A percentile compares a stretch with the other conserved stretches of the same genome.
Conservation (phyloP, 2,113 vertebrate genomes). For the Nothoprocta pentlandii region DNA sequence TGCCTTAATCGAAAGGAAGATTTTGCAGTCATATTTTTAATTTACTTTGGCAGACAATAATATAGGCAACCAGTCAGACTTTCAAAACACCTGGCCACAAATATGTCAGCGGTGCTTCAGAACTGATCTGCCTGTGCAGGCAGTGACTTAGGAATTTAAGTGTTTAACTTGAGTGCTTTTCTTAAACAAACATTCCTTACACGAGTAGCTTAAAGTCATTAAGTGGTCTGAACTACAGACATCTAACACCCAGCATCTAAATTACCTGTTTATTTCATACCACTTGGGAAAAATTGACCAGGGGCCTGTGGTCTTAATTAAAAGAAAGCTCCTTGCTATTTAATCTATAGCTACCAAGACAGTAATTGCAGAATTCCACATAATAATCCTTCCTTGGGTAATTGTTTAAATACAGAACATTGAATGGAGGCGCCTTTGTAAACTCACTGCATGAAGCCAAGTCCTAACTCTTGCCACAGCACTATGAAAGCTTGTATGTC, state of each 20-base stretch:
- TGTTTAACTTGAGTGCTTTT: background rate
- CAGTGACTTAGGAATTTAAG: background rate
- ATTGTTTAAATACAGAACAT: background rate
- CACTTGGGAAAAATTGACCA: background rate
- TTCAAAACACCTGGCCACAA: background rate
- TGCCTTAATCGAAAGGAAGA: background rate
- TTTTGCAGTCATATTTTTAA: background rate
- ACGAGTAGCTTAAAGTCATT: background rate
- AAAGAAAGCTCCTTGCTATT: background rate
- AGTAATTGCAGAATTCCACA: background rate
- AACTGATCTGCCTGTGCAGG: background rate
- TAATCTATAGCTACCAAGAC: background rate
- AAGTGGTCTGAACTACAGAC: background rate
- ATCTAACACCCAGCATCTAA: background rate
- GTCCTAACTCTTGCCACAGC: background rate
- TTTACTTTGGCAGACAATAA: background rate
- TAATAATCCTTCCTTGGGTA: background rate
- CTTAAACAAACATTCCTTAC: background rate
- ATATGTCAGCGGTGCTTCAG: background rate
- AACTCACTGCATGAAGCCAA: background rate
- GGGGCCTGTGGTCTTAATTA: background rate
- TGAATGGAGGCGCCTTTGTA: background rate
- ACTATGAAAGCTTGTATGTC: fast-evolving
- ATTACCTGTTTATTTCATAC: background rate
- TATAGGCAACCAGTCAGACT: background rate